Conservation (phyloP, 2,113 vertebrate species). For the Hepsetus odoe region DNA sequence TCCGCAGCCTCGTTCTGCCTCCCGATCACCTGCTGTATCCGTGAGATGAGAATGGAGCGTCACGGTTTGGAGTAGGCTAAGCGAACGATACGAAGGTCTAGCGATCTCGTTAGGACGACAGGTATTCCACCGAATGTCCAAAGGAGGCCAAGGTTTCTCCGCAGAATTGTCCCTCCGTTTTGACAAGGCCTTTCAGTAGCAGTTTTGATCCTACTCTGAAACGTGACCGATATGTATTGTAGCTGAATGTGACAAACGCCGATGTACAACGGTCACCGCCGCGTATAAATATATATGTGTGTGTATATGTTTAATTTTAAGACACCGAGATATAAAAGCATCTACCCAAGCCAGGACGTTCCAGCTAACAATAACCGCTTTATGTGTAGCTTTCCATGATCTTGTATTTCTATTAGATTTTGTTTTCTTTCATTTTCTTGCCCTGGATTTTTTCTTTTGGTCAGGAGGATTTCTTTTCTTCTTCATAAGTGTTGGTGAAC, state of each 20-base stretch:
- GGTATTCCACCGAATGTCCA: background rate
- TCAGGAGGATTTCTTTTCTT: background rate
- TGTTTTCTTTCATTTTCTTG: background rate
- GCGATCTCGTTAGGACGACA: background rate
- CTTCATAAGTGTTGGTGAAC: conserved; percentile 31
- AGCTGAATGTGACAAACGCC: background rate
- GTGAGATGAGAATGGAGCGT: background rate
- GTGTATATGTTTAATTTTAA: conserved; percentile 24
- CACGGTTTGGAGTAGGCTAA: conserved; percentile 27
- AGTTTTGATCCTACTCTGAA: background rate
- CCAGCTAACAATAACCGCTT: conserved; percentile 15
- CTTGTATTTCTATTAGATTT: background rate
- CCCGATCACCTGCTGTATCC: background rate
- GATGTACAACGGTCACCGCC: conserved; percentile 1
- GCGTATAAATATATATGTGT: background rate
- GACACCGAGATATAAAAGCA: conserved; percentile 1
- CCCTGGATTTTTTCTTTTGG: background rate
- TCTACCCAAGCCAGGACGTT: background rate
- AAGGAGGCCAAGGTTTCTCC: background rate
- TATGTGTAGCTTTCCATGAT: background rate
- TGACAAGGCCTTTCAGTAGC: background rate
- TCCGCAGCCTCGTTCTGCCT: conserved; percentile 25
- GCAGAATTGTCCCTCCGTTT: background rate
- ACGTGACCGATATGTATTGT: background rate
- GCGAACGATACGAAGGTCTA: conserved; percentile 45